Percentiles rank a stretch among this genome's conserved stretches.
Conservation (phyloP, 2,113 vertebrate genomes). For the Tragulus kanchil region DNA sequence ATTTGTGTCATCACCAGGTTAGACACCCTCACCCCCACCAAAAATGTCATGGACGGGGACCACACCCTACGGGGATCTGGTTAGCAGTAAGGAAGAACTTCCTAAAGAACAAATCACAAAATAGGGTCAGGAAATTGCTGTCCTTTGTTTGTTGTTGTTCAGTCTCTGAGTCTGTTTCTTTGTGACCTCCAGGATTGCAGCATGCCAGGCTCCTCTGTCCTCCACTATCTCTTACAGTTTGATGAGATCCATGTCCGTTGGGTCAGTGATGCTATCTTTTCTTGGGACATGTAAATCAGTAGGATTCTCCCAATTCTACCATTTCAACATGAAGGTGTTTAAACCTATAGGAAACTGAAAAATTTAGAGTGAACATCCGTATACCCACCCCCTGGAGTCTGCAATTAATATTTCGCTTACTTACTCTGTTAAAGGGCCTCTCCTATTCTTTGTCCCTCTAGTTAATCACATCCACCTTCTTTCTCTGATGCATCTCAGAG, state of each 20-base stretch:
- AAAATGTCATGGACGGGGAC: background rate
- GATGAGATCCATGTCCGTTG: background rate
- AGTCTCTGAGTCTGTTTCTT: background rate
- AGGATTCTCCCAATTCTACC: background rate
- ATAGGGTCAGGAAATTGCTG: background rate
- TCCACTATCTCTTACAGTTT: background rate
- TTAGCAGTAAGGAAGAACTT: background rate
- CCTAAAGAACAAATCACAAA: background rate
- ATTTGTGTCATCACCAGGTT: background rate
- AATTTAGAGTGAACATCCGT: background rate
- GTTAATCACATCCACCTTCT: background rate
- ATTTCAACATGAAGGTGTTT: background rate
- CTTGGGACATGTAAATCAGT: too few relatives aligned
- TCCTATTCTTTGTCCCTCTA: background rate
- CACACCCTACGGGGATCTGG: background rate
- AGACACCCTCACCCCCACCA: accelerated
- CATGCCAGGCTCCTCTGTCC: background rate
- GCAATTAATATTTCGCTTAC: background rate
- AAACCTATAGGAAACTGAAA: too few relatives aligned
- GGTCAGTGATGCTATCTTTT: background rate
- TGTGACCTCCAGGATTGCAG: background rate
- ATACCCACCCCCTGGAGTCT: background rate
- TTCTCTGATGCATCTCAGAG: background rate
- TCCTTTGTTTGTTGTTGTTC: background rate
- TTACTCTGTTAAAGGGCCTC: background rate